Conservation (phyloP, 2,113 vertebrate genomes). For the Heloderma charlesbogerti region DNA sequence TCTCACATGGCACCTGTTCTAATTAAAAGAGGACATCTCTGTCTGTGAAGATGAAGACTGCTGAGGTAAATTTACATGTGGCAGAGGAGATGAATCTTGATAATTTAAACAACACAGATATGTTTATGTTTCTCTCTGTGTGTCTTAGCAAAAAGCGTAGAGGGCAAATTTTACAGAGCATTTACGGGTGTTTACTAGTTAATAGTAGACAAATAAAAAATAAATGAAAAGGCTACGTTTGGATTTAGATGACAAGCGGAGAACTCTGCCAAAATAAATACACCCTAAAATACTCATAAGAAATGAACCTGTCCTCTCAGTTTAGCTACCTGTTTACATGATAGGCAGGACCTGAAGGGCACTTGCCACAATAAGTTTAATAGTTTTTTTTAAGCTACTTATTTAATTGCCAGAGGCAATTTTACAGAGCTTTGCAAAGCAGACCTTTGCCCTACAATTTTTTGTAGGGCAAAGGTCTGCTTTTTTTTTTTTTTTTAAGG, state of each 20-base stretch:
- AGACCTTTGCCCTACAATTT: too few species aligned
- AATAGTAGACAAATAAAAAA: conserved; percentile 16
- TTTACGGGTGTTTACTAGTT: conserved; percentile 18
- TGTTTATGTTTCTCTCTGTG: neutral
- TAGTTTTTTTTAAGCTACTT: conserved; percentile 43
- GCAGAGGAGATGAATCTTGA: neutral
- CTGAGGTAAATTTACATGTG: conserved; percentile 1
- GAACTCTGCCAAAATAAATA: conserved; percentile 73
- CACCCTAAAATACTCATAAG: conserved; percentile 76
- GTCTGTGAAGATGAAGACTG: neutral
- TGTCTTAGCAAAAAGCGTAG: neutral
- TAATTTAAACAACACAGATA: conserved; percentile 12
- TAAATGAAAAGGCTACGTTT: conserved; percentile 6
- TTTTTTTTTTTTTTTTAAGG: conserved; percentile 14
- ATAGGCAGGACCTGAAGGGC: conserved; percentile 58
- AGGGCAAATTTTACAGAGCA: conserved; percentile 6
- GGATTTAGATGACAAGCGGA: conserved; percentile 60
- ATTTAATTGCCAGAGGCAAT: conserved; percentile 62
- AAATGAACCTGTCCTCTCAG: conserved; percentile 73
- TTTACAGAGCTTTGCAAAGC: too few species aligned
- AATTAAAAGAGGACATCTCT: conserved; percentile 47
- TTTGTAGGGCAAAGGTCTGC: conserved; percentile 46
- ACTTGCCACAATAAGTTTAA: conserved; percentile 45
- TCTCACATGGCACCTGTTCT: conserved; percentile 25
- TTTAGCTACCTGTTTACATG: conserved; percentile 73